These are phyloP conservation scores for Baryphthengus martii DNA, from an alignment of 2,113 vertebrate species.

Conservation along the genomic window DNA sequence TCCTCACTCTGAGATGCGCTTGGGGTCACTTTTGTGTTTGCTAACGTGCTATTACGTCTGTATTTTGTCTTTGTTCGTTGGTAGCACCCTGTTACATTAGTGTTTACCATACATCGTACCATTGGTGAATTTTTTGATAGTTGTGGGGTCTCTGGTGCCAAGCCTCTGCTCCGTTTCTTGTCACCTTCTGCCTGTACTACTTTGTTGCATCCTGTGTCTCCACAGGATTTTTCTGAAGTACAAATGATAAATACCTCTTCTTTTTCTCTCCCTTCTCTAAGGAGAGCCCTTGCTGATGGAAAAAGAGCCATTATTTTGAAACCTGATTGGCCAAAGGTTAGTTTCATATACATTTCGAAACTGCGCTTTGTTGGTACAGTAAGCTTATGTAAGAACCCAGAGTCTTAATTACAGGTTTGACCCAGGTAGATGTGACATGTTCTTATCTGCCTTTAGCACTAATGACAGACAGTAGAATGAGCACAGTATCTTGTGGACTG, in stretches of 20 bases:
- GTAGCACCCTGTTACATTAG: neutral
- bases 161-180: neutral
- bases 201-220: neutral
- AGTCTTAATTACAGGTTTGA: neutral
- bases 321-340: slow-evolving; percentile 91
- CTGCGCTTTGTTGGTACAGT: neutral
- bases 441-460: neutral
- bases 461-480: neutral
- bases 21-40: neutral
- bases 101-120: neutral
- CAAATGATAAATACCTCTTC: neutral
- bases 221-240: neutral
- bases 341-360: neutral
- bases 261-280: slow-evolving; percentile 47
- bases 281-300: slow-evolving; percentile 87
- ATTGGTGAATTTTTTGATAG: neutral
- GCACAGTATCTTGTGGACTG: neutral
- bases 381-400: neutral
- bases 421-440: neutral
- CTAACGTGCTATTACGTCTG: neutral
- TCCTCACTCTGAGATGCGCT: neutral
- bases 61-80: neutral
- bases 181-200: neutral
- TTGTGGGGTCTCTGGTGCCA: neutral
- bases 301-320: slow-evolving; percentile 86